Percentiles rank a stretch among this genome's conserved stretches.
phyloP scores from a whole-genome alignment of 2,888 invertebrate genomes.

The Teleiodes luculella region DNA sequence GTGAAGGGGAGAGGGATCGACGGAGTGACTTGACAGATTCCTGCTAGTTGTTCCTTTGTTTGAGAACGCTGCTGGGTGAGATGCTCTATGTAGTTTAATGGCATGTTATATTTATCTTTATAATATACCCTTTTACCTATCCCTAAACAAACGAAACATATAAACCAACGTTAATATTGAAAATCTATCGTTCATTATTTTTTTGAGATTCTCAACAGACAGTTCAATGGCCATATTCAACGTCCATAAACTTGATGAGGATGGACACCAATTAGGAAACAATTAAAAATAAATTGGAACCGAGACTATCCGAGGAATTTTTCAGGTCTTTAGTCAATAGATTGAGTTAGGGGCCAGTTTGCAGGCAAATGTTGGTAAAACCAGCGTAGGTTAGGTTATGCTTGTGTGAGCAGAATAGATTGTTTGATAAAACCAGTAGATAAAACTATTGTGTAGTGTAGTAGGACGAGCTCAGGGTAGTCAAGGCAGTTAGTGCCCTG shows the following conservation, averaged over 20 bases:
- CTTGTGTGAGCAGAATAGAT: constrained; percentile 7
- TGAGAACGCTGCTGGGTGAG: constrained; percentile 42
- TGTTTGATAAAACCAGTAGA: too few relatives aligned
- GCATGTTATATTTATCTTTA: too few relatives aligned
- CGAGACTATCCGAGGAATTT: not conserved
- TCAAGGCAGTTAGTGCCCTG: constrained; percentile 57
- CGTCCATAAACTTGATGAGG: constrained; percentile 5
- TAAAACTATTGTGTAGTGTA: constrained; percentile 35
- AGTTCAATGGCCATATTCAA: not conserved
- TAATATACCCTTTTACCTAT: not conserved
- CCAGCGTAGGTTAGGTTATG: constrained; percentile 1
- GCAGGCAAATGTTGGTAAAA: not conserved
- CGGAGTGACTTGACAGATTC: constrained; percentile 72
- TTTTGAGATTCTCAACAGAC: not conserved
- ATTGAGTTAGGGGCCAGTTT: not conserved
- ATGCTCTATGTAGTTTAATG: too few relatives aligned
- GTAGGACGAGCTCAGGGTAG: constrained; percentile 27
- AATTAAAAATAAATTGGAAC: constrained; percentile 4
- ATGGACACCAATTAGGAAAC: constrained; percentile 9
- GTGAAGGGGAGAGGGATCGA: constrained; percentile 34
- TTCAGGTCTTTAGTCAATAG: not conserved
- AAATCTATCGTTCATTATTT: not conserved
- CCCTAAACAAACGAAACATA: too few relatives aligned
- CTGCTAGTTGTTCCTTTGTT: constrained; percentile 58
- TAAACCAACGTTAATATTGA: not conserved